phyloP scores from a whole-genome alignment of 1,140 invertebrate species.

The Halictus rubicundus region DNA sequence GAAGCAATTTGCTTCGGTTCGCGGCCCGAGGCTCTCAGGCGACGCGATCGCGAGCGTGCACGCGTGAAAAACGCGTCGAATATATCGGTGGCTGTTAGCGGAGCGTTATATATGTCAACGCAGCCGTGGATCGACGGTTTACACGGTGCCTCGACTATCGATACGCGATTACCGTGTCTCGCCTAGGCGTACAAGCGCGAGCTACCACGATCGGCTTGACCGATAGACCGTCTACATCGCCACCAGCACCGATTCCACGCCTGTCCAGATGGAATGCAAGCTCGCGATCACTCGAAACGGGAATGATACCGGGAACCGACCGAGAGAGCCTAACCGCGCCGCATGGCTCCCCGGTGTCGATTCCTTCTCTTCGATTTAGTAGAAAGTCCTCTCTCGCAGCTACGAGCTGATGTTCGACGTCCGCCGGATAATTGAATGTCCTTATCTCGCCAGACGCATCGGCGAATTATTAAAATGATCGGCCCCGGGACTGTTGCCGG shows the following conservation, averaged over 20 bases:
- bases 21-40: neutral
- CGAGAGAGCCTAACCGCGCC: neutral
- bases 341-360: neutral
- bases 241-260: neutral
- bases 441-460: conserved; percentile 5
- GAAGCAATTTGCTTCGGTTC: neutral
- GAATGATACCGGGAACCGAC: conserved; percentile 1
- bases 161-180: conserved; percentile 50
- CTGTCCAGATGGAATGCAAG: conserved; percentile 13
- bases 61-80: conserved; percentile 9
- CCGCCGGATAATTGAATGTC: conserved; percentile 11
- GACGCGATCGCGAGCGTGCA: neutral
- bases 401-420: neutral
- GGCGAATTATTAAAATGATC: conserved; percentile 13
- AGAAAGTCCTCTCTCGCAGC: neutral
- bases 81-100: conserved; percentile 32
- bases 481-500: neutral
- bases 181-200: conserved; percentile 25
- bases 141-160: conserved; percentile 37
- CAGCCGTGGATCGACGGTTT: conserved; percentile 37
- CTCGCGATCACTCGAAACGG: conserved; percentile 8
- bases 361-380: conserved; percentile 4
- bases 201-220: conserved; percentile 24
- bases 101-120: conserved; percentile 20
- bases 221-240: conserved; percentile 37